Evolutionary conservation across 2,113 vertebrate genomes (phyloP).

Genomic region (Glareola pratincola): DNA sequence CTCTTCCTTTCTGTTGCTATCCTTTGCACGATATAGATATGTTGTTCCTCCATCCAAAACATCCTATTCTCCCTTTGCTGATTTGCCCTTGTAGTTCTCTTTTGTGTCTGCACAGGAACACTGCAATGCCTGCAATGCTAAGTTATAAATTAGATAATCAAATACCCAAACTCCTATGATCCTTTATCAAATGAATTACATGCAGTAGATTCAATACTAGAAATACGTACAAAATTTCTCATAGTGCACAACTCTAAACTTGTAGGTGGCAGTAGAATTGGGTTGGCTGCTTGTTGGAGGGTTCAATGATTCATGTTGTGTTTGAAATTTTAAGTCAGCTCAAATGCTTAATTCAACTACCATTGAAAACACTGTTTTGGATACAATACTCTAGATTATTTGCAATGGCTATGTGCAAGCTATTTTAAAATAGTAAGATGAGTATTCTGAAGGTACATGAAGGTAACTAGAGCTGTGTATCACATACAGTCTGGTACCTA

Average conservation of each 20-base stretch:
- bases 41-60: background rate
- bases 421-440: background rate
- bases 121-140: background rate
- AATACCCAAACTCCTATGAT: background rate
- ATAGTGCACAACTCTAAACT: background rate
- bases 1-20: background rate
- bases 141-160: background rate
- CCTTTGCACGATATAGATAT: background rate
- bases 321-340: background rate
- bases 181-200: background rate
- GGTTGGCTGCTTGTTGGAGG: background rate
- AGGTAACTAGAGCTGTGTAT: background rate
- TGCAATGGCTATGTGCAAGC: background rate
- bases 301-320: background rate
- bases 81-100: background rate
- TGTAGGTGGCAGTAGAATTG: background rate
- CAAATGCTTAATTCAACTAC: background rate
- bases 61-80: background rate
- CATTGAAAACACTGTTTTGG: background rate
- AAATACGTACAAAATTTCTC: background rate
- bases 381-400: background rate
- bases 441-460: background rate
- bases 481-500: background rate
- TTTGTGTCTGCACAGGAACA: background rate
- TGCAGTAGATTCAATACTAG: background rate